Percentiles rank a stretch among this genome's conserved stretches.
Conservation (phyloP, 2,797 vertebrate genomes). For the Loriculus beryllinus region DNA sequence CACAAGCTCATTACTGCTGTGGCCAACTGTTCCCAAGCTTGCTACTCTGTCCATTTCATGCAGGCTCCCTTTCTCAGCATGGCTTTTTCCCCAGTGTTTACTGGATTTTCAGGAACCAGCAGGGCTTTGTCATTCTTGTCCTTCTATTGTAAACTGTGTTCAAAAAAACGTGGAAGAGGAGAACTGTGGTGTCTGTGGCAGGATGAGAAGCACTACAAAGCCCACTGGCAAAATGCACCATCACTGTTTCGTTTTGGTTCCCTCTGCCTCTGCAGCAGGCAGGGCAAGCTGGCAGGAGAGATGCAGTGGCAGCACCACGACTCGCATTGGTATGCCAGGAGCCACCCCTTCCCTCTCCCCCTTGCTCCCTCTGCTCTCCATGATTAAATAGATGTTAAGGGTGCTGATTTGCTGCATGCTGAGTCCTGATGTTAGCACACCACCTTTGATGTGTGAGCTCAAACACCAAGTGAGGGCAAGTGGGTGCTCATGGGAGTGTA, state of each 20-base stretch:
- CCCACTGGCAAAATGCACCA: fast-evolving
- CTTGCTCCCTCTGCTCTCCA: background rate
- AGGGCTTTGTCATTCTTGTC: background rate
- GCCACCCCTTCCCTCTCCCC: background rate
- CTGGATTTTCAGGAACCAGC: background rate
- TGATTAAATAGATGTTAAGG: background rate
- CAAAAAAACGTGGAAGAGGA: background rate
- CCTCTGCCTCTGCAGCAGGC: background rate
- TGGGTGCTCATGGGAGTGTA: background rate
- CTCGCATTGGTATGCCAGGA: background rate
- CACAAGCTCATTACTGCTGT: background rate
- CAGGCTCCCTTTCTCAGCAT: background rate
- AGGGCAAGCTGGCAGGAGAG: background rate
- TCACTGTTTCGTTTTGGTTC: fast-evolving
- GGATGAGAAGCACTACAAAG: background rate
- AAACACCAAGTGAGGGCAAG: background rate
- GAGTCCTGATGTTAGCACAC: background rate
- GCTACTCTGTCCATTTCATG: fast-evolving
- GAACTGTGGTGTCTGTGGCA: fast-evolving
- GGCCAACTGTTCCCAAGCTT: background rate
- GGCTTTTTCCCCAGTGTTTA: background rate
- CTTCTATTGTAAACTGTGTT: background rate
- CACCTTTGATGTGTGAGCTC: fast-evolving
- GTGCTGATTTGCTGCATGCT: background rate
- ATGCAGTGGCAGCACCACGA: background rate